These are phyloP conservation scores for Taenaris catops DNA, from an alignment of 2,888 invertebrate species.

Conservation along the genomic window DNA sequence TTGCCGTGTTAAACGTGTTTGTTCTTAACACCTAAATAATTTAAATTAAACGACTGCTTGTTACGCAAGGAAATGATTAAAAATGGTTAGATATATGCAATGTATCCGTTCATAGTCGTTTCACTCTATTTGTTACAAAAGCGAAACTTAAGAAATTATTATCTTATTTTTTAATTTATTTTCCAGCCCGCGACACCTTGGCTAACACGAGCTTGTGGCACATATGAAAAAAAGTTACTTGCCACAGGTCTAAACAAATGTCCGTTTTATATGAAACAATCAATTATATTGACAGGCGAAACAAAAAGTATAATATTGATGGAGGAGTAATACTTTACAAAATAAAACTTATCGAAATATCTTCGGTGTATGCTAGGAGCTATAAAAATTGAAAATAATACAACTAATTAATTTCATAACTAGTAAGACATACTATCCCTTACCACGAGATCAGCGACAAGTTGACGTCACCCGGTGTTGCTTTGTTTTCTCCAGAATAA, in stretches of 20 bases:
- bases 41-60: too few relatives aligned
- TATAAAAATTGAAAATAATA: conserved; percentile 80
- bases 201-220: too few relatives aligned
- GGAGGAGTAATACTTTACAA: conserved; percentile 77
- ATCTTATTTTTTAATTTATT: too few relatives aligned
- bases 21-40: too few relatives aligned
- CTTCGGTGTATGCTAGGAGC: conserved; percentile 80
- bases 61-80: too few relatives aligned
- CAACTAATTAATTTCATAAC: conserved; percentile 79
- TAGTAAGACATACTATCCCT: conserved; percentile 78
- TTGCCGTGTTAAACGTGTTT: too few relatives aligned
- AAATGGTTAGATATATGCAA: too few relatives aligned
- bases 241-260: not conserved
- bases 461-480: conserved; percentile 63
- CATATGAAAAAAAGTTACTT: too few relatives aligned
- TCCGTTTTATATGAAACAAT: conserved; percentile 2
- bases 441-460: conserved; percentile 79
- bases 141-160: too few relatives aligned
- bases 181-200: too few relatives aligned
- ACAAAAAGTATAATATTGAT: conserved; percentile 69
- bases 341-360: conserved; percentile 80
- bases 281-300: conserved; percentile 8
- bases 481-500: conserved; percentile 23
- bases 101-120: too few relatives aligned
- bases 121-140: too few relatives aligned